Conservation (phyloP, 2,888 invertebrate genomes). For the Perdita meconis region DNA sequence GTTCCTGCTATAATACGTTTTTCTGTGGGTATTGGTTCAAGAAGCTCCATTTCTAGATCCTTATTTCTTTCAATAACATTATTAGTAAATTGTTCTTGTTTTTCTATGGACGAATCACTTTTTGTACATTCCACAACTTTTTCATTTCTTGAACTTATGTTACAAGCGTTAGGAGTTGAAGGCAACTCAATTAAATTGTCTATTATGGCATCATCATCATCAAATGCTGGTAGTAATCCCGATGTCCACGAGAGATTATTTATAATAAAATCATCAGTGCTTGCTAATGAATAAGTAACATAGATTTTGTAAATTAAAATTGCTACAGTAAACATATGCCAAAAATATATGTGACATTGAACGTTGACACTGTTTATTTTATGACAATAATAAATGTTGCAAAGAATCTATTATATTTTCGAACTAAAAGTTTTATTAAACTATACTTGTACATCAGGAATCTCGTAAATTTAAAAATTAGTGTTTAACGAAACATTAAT, state of each 20-base stretch:
- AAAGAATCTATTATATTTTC: too few species aligned
- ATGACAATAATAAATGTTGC: too few species aligned
- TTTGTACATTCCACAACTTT: slow-evolving; percentile 2
- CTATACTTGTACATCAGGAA: too few species aligned
- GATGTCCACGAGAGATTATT: slow-evolving; percentile 73
- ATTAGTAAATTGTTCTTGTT: neutral
- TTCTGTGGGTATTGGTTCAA: slow-evolving; percentile 61
- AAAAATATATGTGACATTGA: too few species aligned
- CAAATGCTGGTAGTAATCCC: slow-evolving; percentile 75
- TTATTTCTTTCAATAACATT: slow-evolving; percentile 33
- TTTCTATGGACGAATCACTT: neutral
- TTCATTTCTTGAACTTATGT: slow-evolving; percentile 9
- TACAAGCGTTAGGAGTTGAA: slow-evolving; percentile 62
- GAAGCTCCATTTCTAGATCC: slow-evolving; percentile 74
- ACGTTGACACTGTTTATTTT: too few species aligned
- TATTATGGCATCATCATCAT: slow-evolving; percentile 75
- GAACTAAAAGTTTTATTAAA: too few species aligned
- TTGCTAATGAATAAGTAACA: slow-evolving; percentile 43
- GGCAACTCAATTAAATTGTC: slow-evolving; percentile 78
- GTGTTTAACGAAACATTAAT: neutral
- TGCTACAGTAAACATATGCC: neutral
- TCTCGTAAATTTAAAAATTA: too few species aligned
- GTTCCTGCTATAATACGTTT: slow-evolving; percentile 73
- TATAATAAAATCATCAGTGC: slow-evolving; percentile 74
- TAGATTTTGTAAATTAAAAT: slow-evolving; percentile 1